Evolutionary conservation across 2,888 invertebrate species (phyloP), one percentile per base, ranked within the genome.

Genomic region (Leptinotarsa tumamoca): DNA sequence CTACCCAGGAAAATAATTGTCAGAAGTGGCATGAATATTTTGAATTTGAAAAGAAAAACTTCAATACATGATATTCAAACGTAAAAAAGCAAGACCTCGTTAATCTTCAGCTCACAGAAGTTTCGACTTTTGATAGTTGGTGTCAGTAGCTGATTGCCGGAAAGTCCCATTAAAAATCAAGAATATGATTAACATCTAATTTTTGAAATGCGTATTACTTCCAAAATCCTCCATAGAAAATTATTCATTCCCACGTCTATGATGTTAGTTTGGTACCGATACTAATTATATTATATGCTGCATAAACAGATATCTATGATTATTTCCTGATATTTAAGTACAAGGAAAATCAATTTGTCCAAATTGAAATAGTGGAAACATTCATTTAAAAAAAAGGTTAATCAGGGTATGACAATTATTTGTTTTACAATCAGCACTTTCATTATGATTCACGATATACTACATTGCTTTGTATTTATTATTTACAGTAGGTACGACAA

Each of bases 381-480:
- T 10, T 43, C 43, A 43, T 2, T 43, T 33, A 58, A 58, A n/a
- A 18, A 17, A 58, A 58, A 21, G 3, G 33, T 27, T 63, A 43
- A 43, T 63, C 63, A 63, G 33, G 33, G 27, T 27, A 63, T 63
- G 63, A 27, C 7, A 43, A 63, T 63, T 33, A 63, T 63, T 63
- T 63, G 63, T 63, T 63, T 63, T n/a, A 33, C 63, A 63, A 63
- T 63, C 33, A 63, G 63, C 63, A 43, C 63, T 63, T 63, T 43
- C 5, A 63, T 33, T 43, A 33, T 63, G 63, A 63, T 63, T 33
- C 63, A 63, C n/a, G 33, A 33, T n/a, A 63, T 33, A 63, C 17
- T 13, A 63, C 27, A 63, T 63, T 63, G 17, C 43, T 17, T 43
- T 63, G 43, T 63, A 43, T 63, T 63, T 43, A 58, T n/a, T 63